Conservation (phyloP, 2,113 vertebrate species). For the Thermophis baileyi region DNA sequence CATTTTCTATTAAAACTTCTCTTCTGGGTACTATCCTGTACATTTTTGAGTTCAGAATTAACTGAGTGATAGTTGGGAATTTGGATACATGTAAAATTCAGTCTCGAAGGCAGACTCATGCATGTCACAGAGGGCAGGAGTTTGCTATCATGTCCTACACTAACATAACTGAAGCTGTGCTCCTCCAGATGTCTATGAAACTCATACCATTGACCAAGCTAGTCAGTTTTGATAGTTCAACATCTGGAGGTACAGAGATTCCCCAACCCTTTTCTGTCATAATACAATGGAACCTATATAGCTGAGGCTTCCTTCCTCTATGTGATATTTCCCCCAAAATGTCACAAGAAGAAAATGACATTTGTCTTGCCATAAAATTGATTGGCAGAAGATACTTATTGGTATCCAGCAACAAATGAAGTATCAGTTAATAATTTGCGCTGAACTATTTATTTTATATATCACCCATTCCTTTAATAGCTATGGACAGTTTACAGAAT, state of each 20-base stretch:
- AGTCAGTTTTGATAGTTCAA: background rate
- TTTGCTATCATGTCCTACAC: background rate
- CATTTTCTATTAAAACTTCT: background rate
- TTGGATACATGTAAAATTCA: background rate
- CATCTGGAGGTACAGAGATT: background rate
- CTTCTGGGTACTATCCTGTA: background rate
- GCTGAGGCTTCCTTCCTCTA: background rate
- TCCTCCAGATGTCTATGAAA: background rate
- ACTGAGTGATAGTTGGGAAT: background rate
- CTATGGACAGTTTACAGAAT: background rate
- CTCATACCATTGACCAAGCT: background rate
- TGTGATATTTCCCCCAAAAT: background rate
- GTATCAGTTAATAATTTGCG: background rate
- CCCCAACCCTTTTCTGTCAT: background rate
- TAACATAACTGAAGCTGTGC: background rate
- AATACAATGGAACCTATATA: background rate
- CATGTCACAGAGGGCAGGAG: background rate
- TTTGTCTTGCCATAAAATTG: background rate
- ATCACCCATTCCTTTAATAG: background rate
- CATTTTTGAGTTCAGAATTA: background rate
- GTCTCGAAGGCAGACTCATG: background rate
- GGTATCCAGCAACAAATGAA: background rate
- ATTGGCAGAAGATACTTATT: background rate
- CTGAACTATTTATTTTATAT: background rate
- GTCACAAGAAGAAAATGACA: background rate